Evolutionary conservation across 2,113 vertebrate species (phyloP).

Genomic region (Crypturellus undulatus): DNA sequence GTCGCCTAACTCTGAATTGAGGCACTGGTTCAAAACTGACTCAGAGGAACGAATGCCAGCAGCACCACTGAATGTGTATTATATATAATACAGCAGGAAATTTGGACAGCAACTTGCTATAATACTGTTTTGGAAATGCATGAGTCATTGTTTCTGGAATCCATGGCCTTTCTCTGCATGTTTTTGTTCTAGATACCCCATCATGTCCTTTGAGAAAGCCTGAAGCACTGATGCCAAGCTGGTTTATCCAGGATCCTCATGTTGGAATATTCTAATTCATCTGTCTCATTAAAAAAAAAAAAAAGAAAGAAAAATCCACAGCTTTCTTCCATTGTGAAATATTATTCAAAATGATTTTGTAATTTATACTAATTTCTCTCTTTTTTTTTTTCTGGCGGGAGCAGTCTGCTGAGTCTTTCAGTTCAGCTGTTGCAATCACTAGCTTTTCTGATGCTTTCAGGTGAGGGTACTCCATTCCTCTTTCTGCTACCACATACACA

Average conservation of each 20-base stretch:
- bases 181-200: constrained; percentile 24
- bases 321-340: not conserved
- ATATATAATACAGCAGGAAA: constrained; percentile 25
- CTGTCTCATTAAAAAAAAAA: not conserved
- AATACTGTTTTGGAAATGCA: constrained; percentile 50
- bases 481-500: accelerated
- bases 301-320: not conserved
- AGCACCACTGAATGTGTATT: constrained; percentile 22
- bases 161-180: constrained; percentile 32
- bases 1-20: not conserved
- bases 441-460: not conserved
- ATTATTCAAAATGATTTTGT: not conserved
- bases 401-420: not conserved
- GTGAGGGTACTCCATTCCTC: not conserved
- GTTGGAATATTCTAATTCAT: not conserved
- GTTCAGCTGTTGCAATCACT: not conserved
- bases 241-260: not conserved
- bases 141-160: constrained; percentile 59
- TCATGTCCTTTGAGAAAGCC: not conserved
- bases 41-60: constrained; percentile 34
- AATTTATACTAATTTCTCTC: not conserved
- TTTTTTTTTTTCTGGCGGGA: not conserved
- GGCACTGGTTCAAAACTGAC: constrained; percentile 17
- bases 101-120: constrained; percentile 44
- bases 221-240: not conserved